Evolutionary conservation across 2,113 vertebrate genomes (phyloP).

Genomic region (Zosterops lateralis): DNA sequence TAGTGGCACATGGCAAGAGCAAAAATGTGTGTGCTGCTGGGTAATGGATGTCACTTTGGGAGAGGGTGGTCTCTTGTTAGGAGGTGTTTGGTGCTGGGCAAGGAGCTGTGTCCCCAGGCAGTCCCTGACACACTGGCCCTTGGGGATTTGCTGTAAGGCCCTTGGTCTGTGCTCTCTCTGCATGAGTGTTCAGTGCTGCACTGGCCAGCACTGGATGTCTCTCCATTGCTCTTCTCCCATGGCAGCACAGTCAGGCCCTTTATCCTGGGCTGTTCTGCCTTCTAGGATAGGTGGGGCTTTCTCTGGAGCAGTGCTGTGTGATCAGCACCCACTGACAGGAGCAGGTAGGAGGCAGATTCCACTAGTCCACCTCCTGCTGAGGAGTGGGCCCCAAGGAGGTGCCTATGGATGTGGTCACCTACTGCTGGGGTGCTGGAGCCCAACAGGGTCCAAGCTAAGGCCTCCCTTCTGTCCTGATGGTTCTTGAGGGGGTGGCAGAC

Average conservation of each 20-base stretch:
- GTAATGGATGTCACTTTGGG: not conserved
- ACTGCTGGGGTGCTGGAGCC: not conserved
- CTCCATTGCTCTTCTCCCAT: not conserved
- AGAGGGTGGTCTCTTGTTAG: not conserved
- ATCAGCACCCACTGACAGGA: not conserved
- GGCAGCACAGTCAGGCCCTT: not conserved
- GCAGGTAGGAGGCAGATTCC: not conserved
- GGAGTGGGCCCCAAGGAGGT: not conserved
- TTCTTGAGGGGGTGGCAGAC: not conserved
- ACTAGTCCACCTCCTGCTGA: not conserved
- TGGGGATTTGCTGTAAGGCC: not conserved
- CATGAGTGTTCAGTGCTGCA: rapidly evolving
- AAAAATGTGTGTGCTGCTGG: not conserved
- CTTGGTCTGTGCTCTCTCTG: not conserved
- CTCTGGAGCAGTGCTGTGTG: not conserved
- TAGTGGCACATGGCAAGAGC: not conserved
- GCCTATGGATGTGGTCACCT: not conserved
- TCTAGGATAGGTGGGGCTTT: not conserved
- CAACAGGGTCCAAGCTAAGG: not conserved
- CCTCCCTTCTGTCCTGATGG: not conserved
- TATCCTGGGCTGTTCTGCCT: not conserved
- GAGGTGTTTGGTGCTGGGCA: not conserved
- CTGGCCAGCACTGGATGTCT: not conserved
- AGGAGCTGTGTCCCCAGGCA: not conserved
- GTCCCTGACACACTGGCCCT: not conserved